These are phyloP conservation scores for Drosophila rufa DNA, from an alignment of 1,140 invertebrate genomes.

Conservation along the genomic window DNA sequence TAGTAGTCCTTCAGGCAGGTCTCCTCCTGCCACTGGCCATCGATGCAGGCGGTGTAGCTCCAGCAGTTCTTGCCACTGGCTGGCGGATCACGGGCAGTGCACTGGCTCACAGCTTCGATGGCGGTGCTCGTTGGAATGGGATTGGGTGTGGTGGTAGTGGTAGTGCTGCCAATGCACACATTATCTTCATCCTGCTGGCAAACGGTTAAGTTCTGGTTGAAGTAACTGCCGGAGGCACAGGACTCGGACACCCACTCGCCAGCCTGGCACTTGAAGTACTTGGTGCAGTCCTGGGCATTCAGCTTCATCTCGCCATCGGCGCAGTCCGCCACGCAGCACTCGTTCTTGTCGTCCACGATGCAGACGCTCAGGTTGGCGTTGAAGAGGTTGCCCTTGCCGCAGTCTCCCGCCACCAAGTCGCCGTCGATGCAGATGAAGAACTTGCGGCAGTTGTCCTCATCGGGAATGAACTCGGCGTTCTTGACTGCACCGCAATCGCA, in stretches of 20 bases:
- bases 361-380: constrained; percentile 13
- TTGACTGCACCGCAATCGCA: constrained; percentile 47
- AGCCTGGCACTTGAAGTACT: constrained; percentile 47
- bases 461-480: constrained; percentile 26
- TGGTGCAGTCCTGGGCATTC: constrained; percentile 42
- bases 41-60: constrained; percentile 49
- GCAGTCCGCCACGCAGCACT: constrained; percentile 47
- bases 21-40: constrained; percentile 48
- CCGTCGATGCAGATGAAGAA: constrained; percentile 52
- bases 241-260: constrained; percentile 37
- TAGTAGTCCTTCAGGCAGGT: constrained; percentile 37
- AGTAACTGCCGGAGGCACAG: constrained; percentile 40
- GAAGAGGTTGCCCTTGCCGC: constrained; percentile 52
- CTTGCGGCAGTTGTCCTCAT: constrained; percentile 46
- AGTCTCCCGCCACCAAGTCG: constrained; percentile 37
- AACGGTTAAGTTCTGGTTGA: background rate
- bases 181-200: constrained; percentile 29
- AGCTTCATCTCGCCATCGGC: background rate
- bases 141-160: background rate
- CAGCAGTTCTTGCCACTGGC: constrained; percentile 40
- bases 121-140: too few relatives aligned
- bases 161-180: constrained; percentile 20
- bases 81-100: constrained; percentile 27
- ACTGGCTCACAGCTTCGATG: background rate
- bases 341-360: constrained; percentile 18